Percentiles rank a stretch among this genome's conserved stretches.
Conservation (phyloP, 2,113 vertebrate genomes). For the Sarotherodon lohbergeri region DNA sequence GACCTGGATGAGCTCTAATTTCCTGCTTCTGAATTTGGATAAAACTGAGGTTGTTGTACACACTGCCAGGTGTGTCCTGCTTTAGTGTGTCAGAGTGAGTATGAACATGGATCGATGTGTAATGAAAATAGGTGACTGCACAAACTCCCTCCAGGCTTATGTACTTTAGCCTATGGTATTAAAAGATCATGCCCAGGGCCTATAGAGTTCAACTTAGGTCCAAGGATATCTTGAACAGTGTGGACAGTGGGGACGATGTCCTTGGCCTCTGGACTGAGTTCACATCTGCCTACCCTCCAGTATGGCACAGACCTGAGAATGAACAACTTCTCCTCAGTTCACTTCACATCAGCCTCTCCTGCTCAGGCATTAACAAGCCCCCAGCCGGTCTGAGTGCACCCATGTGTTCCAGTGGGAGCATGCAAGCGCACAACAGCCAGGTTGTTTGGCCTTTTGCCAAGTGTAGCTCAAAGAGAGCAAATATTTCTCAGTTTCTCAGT, state of each 20-base stretch:
- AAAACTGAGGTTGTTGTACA: not conserved
- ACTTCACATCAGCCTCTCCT: slow-evolving; percentile 24
- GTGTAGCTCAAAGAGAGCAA: not conserved
- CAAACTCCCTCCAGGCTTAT: not conserved
- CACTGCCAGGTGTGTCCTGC: not conserved
- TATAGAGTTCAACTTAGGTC: not conserved
- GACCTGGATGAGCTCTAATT: not conserved
- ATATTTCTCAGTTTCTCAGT: not conserved
- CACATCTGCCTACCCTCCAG: slow-evolving; percentile 13
- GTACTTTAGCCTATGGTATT: not conserved
- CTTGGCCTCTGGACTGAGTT: slow-evolving; percentile 6
- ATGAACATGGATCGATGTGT: not conserved
- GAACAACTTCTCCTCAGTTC: slow-evolving; percentile 9
- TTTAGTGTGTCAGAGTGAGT: not conserved
- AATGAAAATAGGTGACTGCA: not conserved
- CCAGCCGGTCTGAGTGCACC: slow-evolving; percentile 1
- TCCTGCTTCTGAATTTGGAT: not conserved
- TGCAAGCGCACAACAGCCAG: not conserved
- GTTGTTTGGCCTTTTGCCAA: not conserved
- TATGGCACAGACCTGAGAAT: slow-evolving; percentile 12
- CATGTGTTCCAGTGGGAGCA: slow-evolving; percentile 7
- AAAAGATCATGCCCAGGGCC: not conserved
- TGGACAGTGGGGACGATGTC: not conserved
- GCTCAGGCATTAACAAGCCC: slow-evolving; percentile 10
- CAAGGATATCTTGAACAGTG: not conserved